These are phyloP conservation scores for Thelaira solivaga DNA, from an alignment of 2,888 invertebrate species.

Conservation along the genomic window DNA sequence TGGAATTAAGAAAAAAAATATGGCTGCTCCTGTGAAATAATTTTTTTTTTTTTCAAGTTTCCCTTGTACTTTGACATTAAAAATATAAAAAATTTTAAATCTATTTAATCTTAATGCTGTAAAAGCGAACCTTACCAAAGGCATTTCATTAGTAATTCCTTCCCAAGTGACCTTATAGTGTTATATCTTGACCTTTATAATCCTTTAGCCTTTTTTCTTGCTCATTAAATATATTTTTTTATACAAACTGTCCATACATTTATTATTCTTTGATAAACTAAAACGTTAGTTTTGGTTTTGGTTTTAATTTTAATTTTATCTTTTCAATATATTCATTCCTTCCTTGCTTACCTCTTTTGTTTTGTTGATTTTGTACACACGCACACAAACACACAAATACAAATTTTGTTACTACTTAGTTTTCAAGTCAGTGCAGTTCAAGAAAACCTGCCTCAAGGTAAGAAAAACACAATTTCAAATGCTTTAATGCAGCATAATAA, in stretches of 20 bases:
- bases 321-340: conserved; percentile 12
- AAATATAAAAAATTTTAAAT: too few relatives aligned
- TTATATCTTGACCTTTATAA: conserved; percentile 5
- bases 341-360: conserved; percentile 17
- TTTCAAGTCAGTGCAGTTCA: too few relatives aligned
- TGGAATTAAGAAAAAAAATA: too few relatives aligned
- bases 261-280: neutral
- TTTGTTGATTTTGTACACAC: too few relatives aligned
- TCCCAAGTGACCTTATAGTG: neutral
- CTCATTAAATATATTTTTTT: neutral
- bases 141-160: too few relatives aligned
- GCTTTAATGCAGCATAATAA: neutral
- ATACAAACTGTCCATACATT: neutral
- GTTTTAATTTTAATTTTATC: neutral
- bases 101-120: too few relatives aligned
- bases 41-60: too few relatives aligned
- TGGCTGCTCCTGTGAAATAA: too few relatives aligned
- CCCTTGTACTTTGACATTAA: too few relatives aligned
- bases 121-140: too few relatives aligned
- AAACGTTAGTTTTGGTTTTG: neutral
- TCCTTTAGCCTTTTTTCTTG: neutral
- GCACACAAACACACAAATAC: too few relatives aligned
- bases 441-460: conserved; percentile 30
- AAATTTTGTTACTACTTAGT: too few relatives aligned
- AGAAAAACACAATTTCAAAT: conserved; percentile 20